Evolutionary conservation across 2,113 vertebrate genomes (phyloP).

Genomic region (Corvus cornix): DNA sequence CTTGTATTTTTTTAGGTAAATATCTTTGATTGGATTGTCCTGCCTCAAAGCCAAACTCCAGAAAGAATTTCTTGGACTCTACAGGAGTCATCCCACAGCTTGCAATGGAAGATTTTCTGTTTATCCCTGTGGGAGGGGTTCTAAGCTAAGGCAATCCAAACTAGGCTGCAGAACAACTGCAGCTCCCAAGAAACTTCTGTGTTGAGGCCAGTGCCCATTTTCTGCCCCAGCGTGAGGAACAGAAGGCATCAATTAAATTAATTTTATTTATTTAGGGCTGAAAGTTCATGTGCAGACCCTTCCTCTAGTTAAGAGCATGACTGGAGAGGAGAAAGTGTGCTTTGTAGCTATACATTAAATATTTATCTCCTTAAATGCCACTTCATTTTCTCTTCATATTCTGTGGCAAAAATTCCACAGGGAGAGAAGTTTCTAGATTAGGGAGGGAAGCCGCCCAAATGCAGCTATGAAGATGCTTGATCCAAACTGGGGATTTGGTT

Average conservation of each 20-base stretch:
- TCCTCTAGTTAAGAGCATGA: neutral
- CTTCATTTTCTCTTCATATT: neutral
- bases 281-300: neutral
- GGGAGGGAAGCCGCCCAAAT: neutral
- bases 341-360: neutral
- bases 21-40: neutral
- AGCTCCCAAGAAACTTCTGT: neutral
- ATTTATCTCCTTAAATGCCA: neutral
- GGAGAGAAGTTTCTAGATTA: neutral
- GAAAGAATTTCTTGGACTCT: neutral
- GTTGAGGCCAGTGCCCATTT: neutral
- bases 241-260: conserved; percentile 9
- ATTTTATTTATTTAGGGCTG: neutral
- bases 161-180: neutral
- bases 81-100: neutral
- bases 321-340: neutral
- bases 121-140: neutral
- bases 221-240: neutral
- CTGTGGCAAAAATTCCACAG: neutral
- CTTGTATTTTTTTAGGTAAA: neutral
- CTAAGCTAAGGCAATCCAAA: neutral
- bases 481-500: conserved; percentile 12
- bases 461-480: neutral
- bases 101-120: neutral
- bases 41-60: neutral